These are phyloP conservation scores for Catostomus latipinnis DNA, from an alignment of 2,797 vertebrate genomes.

Conservation along the genomic window DNA sequence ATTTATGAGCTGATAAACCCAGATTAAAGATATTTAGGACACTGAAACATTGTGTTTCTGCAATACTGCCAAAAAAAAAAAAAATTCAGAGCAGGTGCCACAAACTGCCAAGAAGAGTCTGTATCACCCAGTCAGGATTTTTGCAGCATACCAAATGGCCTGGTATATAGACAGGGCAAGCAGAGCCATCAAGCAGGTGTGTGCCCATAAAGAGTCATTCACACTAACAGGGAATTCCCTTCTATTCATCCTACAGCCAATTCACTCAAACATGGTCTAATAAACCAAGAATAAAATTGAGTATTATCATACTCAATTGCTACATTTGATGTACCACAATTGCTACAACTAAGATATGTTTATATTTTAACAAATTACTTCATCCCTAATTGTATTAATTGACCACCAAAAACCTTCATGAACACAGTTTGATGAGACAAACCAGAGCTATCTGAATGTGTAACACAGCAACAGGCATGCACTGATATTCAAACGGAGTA, in stretches of 20 bases:
- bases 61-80: background rate
- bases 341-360: background rate
- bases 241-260: background rate
- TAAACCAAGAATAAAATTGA: background rate
- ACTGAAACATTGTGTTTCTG: constrained; percentile 2
- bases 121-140: constrained; percentile 58
- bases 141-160: constrained; percentile 77
- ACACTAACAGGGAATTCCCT: constrained; percentile 53
- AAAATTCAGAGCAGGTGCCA: constrained; percentile 73
- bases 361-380: background rate
- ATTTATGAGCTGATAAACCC: constrained; percentile 31
- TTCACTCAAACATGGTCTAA: constrained; percentile 5
- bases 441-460: background rate
- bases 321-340: background rate
- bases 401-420: no score
- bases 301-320: background rate
- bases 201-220: constrained; percentile 77
- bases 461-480: background rate
- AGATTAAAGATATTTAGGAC: constrained; percentile 12
- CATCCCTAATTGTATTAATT: background rate
- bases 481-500: background rate
- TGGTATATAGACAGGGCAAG: background rate
- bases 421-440: no score
- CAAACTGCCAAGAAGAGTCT: constrained; percentile 66
- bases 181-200: constrained; percentile 50